Evolutionary conservation across 2,113 vertebrate species (phyloP), one percentile per base, ranked within the genome.

Genomic region (Haliaeetus leucogaster): DNA sequence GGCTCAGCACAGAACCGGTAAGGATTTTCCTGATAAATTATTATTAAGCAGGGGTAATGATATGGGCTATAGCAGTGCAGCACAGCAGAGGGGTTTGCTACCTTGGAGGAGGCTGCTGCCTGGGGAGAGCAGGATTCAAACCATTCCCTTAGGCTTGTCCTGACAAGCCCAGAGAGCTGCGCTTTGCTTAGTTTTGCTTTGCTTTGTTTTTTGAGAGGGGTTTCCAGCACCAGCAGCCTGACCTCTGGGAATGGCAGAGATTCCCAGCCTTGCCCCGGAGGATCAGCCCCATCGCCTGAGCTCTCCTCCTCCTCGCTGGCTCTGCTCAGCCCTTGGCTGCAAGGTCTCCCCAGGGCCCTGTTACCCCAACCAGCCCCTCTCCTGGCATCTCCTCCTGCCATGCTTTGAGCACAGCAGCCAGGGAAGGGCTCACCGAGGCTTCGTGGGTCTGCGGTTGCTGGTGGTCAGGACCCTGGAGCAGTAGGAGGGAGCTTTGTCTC

Each of bases 401-500:
- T 8, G 67, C 27, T 52, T 62, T 26, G 63, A 53, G 82, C 56
- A 6, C 5, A 16, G 62, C 16, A 42, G 82, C 38, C 47, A 23
- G 38, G 13, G 52, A 82, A 84, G 52, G 55, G 82, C 70, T 93
- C 13, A 0, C 15, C 2, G 8, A 77, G n/a, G 47, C 25, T 58
- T 27, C 5, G 0, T 11, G 10, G 30, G 2, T 48, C 70, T 53
- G 36, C 1, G 26, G 22, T 55, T 48, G 76, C 13, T 34, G 80
- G 29, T 72, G 94, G 4, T 2, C 9, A 12, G 86, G 80, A 89
- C 70, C 38, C 61, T 30, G 81, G 61, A 74, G 72, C 85, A 56
- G 79, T 79, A 17, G 48, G 43, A 90, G 76, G 48, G 73, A 89
- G 93, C 73, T 96, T 91, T 93, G 95, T 87, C 84, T 85, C 34